Base-by-base conservation (phyloP, 2,797 vertebrate species). In the Gymnopithys bicolor region DNA sequence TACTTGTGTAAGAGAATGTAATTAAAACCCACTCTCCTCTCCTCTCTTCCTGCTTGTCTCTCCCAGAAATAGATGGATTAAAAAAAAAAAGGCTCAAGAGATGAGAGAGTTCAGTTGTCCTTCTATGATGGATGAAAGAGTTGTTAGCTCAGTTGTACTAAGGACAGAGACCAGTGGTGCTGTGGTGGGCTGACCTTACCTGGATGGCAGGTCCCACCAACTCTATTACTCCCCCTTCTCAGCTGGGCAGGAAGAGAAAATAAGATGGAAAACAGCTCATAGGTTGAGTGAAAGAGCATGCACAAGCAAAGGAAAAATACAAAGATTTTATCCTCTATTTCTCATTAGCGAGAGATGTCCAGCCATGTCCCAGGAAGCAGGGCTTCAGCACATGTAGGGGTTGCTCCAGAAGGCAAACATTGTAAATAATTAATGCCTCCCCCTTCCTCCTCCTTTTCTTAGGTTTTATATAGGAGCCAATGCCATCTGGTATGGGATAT, bases 341-440 rank as follows among this genome's bases (percentile, higher is more conserved):
- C 13, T 37, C 43, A 33, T 28, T 51, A 70, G 28, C 4, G 27
- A 60, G 46, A 12, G 14, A 8, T 22, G 15, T 22, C 41, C 71
- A 45, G 37, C 13, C 19, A 11, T 28, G 63, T 63, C 27, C 55
- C 35, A 63, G 37, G 19, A 70, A 45, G 24, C 5, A 39, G n/a
- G 58, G 18, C 43, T n/a, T 49, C 23, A 70, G 43, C n/a, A 45
- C 6, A 2, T 1, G 7, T 1, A 4, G 35, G 5, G 9, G 4
- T 23, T 28, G 4, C 27, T 69, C 19, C 6, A 37, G 9, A n/a
- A 45, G 43, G 32, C 13, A 69, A 56, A 30, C 16, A 33, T 4
- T 21, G 30, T 51, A n/a, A n/a, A 64, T 25, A 45, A 64, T 3
- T 6, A 64, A 64, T 45, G 22, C 30, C 7, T 39, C 11, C 30